Base-by-base conservation (phyloP, 1,140 invertebrate species). In the Diplogasteroides magnus region DNA sequence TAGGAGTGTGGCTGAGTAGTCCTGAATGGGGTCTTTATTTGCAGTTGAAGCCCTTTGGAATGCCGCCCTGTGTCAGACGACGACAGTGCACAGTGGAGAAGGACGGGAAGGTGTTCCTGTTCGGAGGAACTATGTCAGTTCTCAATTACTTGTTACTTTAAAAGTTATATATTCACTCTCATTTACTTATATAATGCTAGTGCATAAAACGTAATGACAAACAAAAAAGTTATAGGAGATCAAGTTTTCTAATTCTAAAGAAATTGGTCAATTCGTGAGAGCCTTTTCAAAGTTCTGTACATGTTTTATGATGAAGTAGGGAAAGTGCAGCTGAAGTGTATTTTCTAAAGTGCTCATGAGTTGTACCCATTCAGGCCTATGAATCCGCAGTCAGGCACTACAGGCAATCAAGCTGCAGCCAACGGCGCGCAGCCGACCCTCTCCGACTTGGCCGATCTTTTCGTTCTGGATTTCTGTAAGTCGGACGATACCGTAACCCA, bases 51-150 rank as follows among this genome's bases (percentile, higher is more conserved):
- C 6, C 37, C 6, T 48, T 48, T 19, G 73, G 25, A 59, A 63
- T 23, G 31, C 56, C 23, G 6, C 90, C 90, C 0, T 88, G 87
- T 76, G 86, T 88, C 13, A 83, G 91, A 48, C 85, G 91, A 76
- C 84, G 91, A 57, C 91, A 93, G 83, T 90, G 89, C 60, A 91
- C 90, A 79, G 85, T 91, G 75, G 84, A 90, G 2, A 86, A 90
- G 74, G 87, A 86, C 25, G 86, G 89, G 74, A 86, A 87, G 78
- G 86, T 92, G 65, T 92, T 88, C 79, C 84, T 93, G 55, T 93
- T 93, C 85, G 91, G 91, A 37, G 91, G 91, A 57, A 92, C 91
- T 65, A 91, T 89, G 78, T 78, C 2, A 32, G 66, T 67, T 13
- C 48, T 55, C 48, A 13, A 55, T 13, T n/a, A 13, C 48, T 13